phyloP scores from a whole-genome alignment of 2,113 vertebrate genomes.

The Sarotherodon lohbergeri region DNA sequence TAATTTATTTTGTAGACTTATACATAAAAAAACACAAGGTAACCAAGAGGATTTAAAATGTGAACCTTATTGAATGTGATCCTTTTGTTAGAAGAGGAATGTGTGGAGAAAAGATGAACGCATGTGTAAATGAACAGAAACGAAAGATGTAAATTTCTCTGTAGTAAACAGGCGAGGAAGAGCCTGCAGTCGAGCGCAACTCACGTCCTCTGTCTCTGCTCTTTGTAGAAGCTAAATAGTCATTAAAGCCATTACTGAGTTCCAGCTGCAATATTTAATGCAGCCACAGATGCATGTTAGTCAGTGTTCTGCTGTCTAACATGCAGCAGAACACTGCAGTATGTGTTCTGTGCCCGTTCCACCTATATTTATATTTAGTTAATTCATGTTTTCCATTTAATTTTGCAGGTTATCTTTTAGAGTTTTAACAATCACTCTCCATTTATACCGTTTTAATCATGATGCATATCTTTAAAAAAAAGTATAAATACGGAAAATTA shows the following conservation, averaged over 20 bases:
- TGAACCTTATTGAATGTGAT: background rate
- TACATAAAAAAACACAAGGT: background rate
- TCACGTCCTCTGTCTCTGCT: background rate
- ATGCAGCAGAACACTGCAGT: background rate
- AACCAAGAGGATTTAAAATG: background rate
- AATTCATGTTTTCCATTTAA: background rate
- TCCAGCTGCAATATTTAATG: background rate
- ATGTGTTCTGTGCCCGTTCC: background rate
- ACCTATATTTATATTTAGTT: background rate
- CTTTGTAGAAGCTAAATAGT: background rate
- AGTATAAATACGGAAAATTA: background rate
- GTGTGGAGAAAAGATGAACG: background rate
- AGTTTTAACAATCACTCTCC: background rate
- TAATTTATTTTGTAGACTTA: background rate
- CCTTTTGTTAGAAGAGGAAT: background rate
- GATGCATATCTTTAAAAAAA: background rate
- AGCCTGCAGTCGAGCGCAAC: background rate
- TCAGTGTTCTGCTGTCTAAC: background rate
- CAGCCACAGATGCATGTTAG: background rate
- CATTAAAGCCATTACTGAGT: background rate
- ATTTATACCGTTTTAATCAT: background rate
- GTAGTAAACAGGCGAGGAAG: background rate
- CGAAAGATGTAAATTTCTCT: background rate
- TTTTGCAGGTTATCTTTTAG: background rate
- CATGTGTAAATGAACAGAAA: background rate